Percentiles rank a stretch among this genome's conserved stretches.
phyloP scores from a whole-genome alignment of 2,113 vertebrate species.

The Psephotus haematonotus region DNA sequence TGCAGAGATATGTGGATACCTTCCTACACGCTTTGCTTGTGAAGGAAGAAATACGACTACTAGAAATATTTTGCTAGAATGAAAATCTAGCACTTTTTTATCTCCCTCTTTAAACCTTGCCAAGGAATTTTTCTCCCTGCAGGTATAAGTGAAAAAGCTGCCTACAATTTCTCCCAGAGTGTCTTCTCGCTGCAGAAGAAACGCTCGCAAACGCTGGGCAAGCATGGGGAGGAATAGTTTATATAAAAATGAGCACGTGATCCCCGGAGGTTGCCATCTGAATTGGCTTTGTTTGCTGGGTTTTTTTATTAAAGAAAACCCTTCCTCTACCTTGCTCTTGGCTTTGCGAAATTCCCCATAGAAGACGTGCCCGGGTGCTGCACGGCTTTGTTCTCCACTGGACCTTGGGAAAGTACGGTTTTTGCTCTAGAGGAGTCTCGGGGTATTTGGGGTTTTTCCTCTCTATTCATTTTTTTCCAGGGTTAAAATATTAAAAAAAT shows the following conservation, averaged over 20 bases:
- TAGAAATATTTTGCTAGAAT: slow-evolving; percentile 19
- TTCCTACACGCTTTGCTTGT: neutral
- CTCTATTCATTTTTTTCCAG: neutral
- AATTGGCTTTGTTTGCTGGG: slow-evolving; percentile 11
- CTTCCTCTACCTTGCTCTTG: neutral
- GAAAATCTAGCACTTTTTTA: neutral
- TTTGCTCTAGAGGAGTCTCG: neutral
- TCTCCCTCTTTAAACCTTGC: neutral
- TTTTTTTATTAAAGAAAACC: neutral
- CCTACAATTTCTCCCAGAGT: neutral
- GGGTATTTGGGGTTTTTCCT: neutral
- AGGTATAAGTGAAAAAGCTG: neutral
- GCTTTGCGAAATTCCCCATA: neutral
- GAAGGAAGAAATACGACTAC: slow-evolving; percentile 12
- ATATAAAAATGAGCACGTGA: slow-evolving; percentile 10
- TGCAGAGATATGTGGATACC: neutral
- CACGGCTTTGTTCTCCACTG: neutral
- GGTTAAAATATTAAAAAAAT: neutral
- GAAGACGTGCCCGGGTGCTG: neutral
- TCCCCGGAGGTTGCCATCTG: neutral
- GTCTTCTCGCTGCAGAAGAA: neutral
- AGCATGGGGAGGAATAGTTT: neutral
- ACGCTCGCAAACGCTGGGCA: neutral
- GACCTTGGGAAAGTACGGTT: neutral
- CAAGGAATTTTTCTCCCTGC: slow-evolving; percentile 55